A percentile compares a stretch with the other conserved stretches of the same genome.
phyloP scores from a whole-genome alignment of 2,888 invertebrate genomes.

The Trichogramma dendrolimi region DNA sequence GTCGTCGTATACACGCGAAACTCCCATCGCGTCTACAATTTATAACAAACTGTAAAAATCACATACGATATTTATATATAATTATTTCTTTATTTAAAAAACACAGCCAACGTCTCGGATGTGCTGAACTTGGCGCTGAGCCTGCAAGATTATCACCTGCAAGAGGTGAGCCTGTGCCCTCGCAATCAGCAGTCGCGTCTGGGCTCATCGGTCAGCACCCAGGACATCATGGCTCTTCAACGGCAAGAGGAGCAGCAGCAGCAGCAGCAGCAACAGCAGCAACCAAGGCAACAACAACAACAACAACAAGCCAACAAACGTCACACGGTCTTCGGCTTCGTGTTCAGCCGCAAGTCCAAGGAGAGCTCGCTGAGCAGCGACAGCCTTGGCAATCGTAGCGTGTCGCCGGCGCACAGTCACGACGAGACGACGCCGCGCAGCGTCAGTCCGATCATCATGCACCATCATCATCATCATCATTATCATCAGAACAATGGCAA shows the following conservation, averaged over 20 bases:
- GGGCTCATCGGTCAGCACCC: constrained; percentile 54
- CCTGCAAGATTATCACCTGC: constrained; percentile 62
- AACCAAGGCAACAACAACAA: constrained; percentile 57
- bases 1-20: neutral
- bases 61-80: neutral
- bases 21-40: neutral
- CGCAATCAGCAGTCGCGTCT: constrained; percentile 40
- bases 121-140: constrained; percentile 58
- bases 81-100: constrained; percentile 1
- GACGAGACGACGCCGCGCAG: constrained; percentile 54
- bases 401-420: constrained; percentile 59
- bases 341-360: constrained; percentile 51
- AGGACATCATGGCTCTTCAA: constrained; percentile 59
- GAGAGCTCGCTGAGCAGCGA: constrained; percentile 55
- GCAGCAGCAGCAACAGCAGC: constrained; percentile 53
- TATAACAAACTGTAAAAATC: neutral
- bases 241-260: constrained; percentile 59
- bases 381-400: constrained; percentile 53
- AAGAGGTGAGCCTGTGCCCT: constrained; percentile 62
- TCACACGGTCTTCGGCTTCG: constrained; percentile 56
- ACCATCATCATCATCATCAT: constrained; percentile 53
- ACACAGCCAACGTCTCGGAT: constrained; percentile 58
- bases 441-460: constrained; percentile 41
- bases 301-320: constrained; percentile 49
- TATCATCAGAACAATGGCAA: constrained; percentile 33